Base-by-base conservation (phyloP, 2,888 invertebrate species). In the Eupithecia pulchellata region DNA sequence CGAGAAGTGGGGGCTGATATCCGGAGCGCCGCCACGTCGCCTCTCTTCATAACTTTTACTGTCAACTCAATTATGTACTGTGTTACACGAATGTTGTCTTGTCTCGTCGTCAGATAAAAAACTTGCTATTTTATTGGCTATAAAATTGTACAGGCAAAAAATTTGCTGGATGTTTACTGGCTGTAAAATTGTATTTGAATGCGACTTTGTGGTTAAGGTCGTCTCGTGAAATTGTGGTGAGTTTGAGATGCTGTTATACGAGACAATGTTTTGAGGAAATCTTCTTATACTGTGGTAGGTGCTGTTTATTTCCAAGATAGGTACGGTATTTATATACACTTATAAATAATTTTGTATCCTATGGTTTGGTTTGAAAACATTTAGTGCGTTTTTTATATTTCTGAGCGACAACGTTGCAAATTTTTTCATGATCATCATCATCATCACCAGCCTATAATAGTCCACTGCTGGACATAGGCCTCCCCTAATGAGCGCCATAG, bases 1-100 rank as follows among this genome's bases (percentile, higher is more conserved):
- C 85, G 84, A 84, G 86, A 81, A 81, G 81, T 84, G 80, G 84
- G 80, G 75, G 72, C 86, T 88, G 90, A 89, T 89, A 89, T 89
- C 91, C 91, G 91, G 82, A 78, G 76, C 82, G 92, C 89, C 92
- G 87, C 86, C 79, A 75, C 79, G 92, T 83, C 92, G 91, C 79
- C 71, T 77, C 86, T 88, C 87, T 88, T 92, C 90, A 92, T 91
- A 92, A 91, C 91, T 92, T 90, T 89, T 88, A 90, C 91, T 89
- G 90, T 89, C 89, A 88, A 91, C 89, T 89, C 90, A 87, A 91
- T 90, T 91, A n/a, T n/a, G n/a, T n/a, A 91, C 90, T 85, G 81
- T 82, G 87, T 89, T 87, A 88, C 85, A 84, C 81, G 79, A 64
- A 69, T 70, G 78, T 77, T 74, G 75, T 75, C 80, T 79, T 78